These are phyloP conservation scores for Centropyge bicolor DNA, from an alignment of 2,797 vertebrate species.

Conservation along the genomic window DNA sequence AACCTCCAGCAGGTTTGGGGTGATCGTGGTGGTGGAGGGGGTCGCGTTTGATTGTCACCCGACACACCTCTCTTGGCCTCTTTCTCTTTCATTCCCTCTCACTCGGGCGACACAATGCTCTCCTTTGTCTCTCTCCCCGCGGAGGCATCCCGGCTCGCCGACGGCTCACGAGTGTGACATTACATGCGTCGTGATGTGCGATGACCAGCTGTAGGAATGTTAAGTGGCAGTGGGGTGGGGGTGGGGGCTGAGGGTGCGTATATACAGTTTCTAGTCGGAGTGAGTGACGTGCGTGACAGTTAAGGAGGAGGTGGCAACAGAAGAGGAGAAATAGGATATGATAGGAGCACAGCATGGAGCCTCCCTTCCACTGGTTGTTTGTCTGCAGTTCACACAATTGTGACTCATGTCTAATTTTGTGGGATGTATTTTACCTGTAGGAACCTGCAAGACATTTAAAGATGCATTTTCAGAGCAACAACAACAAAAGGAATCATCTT, in stretches of 20 bases:
- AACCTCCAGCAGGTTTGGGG: constrained; percentile 53
- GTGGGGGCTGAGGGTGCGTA: constrained; percentile 1
- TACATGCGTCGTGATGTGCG: constrained; percentile 72
- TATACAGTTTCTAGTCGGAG: constrained; percentile 32
- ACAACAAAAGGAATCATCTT: neutral
- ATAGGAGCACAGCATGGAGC: neutral
- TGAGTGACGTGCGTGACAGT: constrained; percentile 48
- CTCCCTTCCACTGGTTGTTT: constrained; percentile 5
- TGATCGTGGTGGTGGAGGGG: constrained; percentile 36
- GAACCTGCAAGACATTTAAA: constrained; percentile 5
- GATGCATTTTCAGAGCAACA: neutral
- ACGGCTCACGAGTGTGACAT: constrained; percentile 77
- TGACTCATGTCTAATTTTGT: constrained; percentile 28
- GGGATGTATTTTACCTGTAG: constrained; percentile 13
- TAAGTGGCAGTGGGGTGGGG: constrained; percentile 55
- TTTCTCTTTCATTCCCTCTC: constrained; percentile 55
- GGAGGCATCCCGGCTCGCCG: constrained; percentile 56
- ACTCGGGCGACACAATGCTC: constrained; percentile 69
- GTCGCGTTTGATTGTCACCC: constrained; percentile 78
- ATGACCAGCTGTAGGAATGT: constrained; percentile 78
- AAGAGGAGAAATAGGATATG: constrained; percentile 1
- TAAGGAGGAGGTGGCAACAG: constrained; percentile 9
- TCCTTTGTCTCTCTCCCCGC: constrained; percentile 73
- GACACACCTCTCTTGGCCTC: constrained; percentile 72
- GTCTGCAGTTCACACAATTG: neutral